phyloP scores from a whole-genome alignment of 2,888 invertebrate species.

The Acanthosepion lycidas region DNA sequence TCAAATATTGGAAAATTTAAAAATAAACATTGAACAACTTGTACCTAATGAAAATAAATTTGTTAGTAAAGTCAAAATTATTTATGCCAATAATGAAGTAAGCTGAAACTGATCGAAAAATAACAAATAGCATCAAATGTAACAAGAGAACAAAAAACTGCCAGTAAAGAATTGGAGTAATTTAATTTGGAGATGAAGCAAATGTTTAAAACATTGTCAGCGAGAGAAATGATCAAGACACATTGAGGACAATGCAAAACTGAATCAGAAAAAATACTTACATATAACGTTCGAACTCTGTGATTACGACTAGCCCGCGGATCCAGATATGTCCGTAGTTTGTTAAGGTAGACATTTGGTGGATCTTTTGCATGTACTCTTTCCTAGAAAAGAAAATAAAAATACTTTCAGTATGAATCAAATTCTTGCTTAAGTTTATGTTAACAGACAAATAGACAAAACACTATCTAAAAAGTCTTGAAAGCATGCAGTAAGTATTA shows the following conservation, averaged over 20 bases:
- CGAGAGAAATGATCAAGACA: neutral
- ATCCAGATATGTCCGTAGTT: slow-evolving; percentile 94
- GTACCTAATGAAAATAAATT: no score
- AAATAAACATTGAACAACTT: neutral
- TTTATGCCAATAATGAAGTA: neutral
- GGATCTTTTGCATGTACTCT: slow-evolving; percentile 98
- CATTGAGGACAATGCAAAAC: neutral
- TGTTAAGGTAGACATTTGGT: slow-evolving; percentile 95
- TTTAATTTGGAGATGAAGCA: neutral
- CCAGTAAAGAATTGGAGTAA: neutral
- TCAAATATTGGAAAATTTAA: neutral
- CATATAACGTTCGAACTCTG: slow-evolving; percentile 75
- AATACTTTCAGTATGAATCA: neutral
- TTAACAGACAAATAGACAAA: neutral
- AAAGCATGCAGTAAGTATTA: neutral
- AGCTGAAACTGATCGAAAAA: neutral
- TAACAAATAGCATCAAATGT: neutral
- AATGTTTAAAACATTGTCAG: neutral
- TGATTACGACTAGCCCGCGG: slow-evolving; percentile 96
- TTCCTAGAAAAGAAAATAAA: slow-evolving; percentile 79
- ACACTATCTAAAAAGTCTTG: neutral
- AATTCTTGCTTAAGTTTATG: neutral
- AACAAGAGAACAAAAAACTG: neutral
- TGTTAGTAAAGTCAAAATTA: no score
- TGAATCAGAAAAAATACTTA: neutral